Conservation (phyloP, 2,888 invertebrate genomes). For the Amblyjoppa proteus region DNA sequence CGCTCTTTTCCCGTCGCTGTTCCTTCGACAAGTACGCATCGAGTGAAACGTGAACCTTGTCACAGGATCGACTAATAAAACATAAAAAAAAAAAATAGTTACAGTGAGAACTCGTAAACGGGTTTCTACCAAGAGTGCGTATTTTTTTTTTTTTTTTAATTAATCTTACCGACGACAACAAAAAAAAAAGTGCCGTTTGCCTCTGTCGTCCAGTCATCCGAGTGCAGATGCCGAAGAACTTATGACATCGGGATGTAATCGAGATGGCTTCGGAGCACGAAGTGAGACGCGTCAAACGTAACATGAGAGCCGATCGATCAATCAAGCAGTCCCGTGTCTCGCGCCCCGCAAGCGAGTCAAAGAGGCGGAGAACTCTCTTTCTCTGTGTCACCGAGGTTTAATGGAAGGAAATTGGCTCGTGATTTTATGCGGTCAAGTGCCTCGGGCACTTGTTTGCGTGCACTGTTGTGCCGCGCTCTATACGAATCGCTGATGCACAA, state of each 20-base stretch:
- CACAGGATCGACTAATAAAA: too few relatives aligned
- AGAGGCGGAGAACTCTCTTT: conserved; percentile 12
- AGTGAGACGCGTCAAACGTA: conserved; percentile 51
- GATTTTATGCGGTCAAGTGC: conserved; percentile 61
- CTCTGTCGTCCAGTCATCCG: conserved; percentile 31
- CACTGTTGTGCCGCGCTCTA: conserved; percentile 26
- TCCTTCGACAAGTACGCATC: too few relatives aligned
- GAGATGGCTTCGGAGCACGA: conserved; percentile 16
- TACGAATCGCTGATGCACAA: conserved; percentile 41
- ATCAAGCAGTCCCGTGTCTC: conserved; percentile 42
- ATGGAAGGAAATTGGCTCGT: conserved; percentile 62
- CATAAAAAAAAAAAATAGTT: too few relatives aligned
- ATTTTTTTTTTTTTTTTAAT: neutral
- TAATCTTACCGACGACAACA: neutral
- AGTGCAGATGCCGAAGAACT: conserved; percentile 30
- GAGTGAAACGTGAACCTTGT: too few relatives aligned
- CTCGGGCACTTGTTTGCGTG: conserved; percentile 42
- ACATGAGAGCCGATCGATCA: conserved; percentile 61
- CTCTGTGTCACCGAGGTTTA: conserved; percentile 33
- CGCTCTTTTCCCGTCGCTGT: too few relatives aligned
- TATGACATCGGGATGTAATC: conserved; percentile 44
- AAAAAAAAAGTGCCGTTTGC: conserved; percentile 2
- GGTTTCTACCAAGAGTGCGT: neutral
- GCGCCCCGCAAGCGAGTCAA: conserved; percentile 48
- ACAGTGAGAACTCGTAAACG: neutral